These are phyloP conservation scores for Saguinus imperator DNA, from an alignment of 2,113 vertebrate genomes.

Conservation along the genomic window DNA sequence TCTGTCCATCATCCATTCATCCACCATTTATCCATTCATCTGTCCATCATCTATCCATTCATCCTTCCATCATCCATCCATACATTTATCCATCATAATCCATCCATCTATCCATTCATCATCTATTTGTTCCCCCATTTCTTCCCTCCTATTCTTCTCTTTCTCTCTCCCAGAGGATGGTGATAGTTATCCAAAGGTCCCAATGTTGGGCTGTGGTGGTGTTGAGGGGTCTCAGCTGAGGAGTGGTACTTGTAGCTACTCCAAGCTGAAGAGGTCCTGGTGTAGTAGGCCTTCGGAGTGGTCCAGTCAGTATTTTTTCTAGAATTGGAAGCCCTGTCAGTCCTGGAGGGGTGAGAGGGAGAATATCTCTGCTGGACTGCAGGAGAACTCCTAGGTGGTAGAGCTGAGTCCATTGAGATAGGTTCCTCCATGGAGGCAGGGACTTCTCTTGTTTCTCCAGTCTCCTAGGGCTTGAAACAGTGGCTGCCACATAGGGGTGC, in stretches of 20 bases:
- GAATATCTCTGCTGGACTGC: neutral
- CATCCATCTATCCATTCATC: neutral
- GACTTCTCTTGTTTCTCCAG: neutral
- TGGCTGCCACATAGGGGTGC: too few species aligned
- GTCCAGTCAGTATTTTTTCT: rapidly evolving
- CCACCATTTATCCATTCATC: neutral
- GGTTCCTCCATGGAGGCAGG: neutral
- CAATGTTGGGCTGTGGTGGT: neutral
- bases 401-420: neutral
- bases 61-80: neutral
- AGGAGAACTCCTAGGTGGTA: neutral
- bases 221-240: neutral
- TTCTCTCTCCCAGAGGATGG: neutral
- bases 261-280: neutral
- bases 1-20: neutral
- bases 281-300: neutral
- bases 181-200: neutral
- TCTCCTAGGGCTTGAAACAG: neutral
- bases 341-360: too few species aligned
- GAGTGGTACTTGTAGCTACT: neutral
- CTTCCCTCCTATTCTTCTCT: neutral
- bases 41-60: too few species aligned
- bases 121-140: neutral
- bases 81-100: neutral
- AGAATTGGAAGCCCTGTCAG: neutral